A percentile compares a stretch with the other conserved stretches of the same genome.
These are phyloP conservation scores for Pelodiscus sinensis DNA, from an alignment of 2,113 vertebrate genomes.

Conservation along the genomic window DNA sequence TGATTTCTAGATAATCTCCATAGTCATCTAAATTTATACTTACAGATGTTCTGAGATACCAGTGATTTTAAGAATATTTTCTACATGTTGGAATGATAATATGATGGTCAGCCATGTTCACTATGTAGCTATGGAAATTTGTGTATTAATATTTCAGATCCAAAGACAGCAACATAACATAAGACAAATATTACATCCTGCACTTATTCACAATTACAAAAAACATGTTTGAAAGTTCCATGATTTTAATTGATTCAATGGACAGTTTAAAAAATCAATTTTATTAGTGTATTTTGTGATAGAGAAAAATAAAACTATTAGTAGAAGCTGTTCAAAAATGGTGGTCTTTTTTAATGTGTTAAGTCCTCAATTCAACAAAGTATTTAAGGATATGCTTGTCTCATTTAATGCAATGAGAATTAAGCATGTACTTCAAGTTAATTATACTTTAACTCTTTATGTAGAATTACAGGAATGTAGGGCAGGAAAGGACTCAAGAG, in stretches of 20 bases:
- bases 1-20: neutral
- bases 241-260: neutral
- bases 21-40: neutral
- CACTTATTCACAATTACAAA: neutral
- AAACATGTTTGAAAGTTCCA: neutral
- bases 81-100: neutral
- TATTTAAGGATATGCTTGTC: neutral
- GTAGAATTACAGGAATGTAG: neutral
- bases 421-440: neutral
- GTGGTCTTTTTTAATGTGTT: fast-evolving
- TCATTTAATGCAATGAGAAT: neutral
- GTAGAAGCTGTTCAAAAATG: neutral
- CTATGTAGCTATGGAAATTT: fast-evolving
- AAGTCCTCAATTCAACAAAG: fast-evolving
- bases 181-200: neutral
- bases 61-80: neutral
- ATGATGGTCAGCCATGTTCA: fast-evolving
- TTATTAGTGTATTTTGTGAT: neutral
- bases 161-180: neutral
- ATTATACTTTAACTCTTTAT: neutral
- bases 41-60: neutral
- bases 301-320: neutral
- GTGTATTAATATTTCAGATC: neutral
- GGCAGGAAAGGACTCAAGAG: neutral
- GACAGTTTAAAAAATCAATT: neutral